Evolutionary conservation across 30 jellyfish, hydroid and myxozoan genomes (phyloP).

Genomic region (Nemopilema nomurai): DNA sequence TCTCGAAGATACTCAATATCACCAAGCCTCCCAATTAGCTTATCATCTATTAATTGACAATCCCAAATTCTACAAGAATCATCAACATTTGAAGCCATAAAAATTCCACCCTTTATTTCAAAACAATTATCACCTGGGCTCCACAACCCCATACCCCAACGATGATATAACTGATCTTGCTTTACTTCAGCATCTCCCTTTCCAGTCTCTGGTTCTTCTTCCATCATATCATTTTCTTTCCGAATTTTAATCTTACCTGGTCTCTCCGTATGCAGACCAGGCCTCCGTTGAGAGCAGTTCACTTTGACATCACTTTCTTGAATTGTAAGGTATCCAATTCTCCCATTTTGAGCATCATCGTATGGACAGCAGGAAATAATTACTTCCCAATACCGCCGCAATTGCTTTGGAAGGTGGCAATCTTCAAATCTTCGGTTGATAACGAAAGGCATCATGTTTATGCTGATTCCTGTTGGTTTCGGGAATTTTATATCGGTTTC

Average conservation of each 20-base stretch:
- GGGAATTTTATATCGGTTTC: conserved; percentile 35
- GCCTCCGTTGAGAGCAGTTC: conserved; percentile 66
- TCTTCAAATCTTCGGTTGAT: conserved; percentile 16
- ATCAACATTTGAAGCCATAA: conserved; percentile 79
- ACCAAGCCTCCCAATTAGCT: conserved; percentile 64
- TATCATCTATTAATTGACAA: conserved; percentile 44
- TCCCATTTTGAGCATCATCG: conserved; percentile 22
- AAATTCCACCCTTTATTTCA: conserved; percentile 64
- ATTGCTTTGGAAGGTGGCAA: conserved; percentile 37
- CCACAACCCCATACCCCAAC: conserved; percentile 31
- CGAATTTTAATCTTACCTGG: conserved; percentile 63
- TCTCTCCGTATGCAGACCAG: conserved; percentile 80
- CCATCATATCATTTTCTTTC: background rate
- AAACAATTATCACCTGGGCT: background rate
- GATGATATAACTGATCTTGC: conserved; percentile 19
- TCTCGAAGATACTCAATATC: conserved; percentile 73
- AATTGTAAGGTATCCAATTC: conserved; percentile 67
- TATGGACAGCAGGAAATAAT: background rate
- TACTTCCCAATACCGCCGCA: conserved; percentile 26
- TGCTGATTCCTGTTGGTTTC: conserved; percentile 43
- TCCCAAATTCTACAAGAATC: conserved; percentile 68
- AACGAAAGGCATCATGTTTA: conserved; percentile 85
- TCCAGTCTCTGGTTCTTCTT: background rate
- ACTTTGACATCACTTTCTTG: conserved; percentile 63
- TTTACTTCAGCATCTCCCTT: background rate